Percentiles rank a stretch among this genome's conserved stretches.
Evolutionary conservation across 2,113 vertebrate genomes (phyloP).

Genomic region (Coracopsis vasa): DNA sequence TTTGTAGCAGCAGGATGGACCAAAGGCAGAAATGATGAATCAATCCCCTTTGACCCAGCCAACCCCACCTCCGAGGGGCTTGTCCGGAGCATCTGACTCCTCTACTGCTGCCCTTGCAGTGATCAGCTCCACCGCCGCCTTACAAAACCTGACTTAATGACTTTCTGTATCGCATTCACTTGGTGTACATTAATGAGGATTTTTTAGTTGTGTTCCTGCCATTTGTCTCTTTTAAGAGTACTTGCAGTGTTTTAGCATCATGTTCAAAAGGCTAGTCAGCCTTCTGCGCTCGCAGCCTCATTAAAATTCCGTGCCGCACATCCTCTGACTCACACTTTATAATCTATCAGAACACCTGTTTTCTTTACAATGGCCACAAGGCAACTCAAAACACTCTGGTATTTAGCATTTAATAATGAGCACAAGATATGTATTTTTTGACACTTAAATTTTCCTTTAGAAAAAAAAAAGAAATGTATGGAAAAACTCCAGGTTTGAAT

Average conservation of each 20-base stretch:
- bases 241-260: slow-evolving; percentile 78
- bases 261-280: slow-evolving; percentile 82
- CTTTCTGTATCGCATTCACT: slow-evolving; percentile 46
- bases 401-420: slow-evolving; percentile 89
- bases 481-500: slow-evolving; percentile 74
- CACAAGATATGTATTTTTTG: slow-evolving; percentile 85
- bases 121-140: slow-evolving; percentile 22
- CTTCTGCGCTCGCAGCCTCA: slow-evolving; percentile 75
- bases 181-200: slow-evolving; percentile 70
- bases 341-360: slow-evolving; percentile 89
- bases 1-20: background rate
- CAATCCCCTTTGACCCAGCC: background rate
- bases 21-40: background rate
- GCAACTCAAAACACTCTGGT: slow-evolving; percentile 86
- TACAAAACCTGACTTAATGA: slow-evolving; percentile 50
- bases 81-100: background rate
- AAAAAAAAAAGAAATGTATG: slow-evolving; percentile 59
- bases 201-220: slow-evolving; percentile 66
- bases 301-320: slow-evolving; percentile 83
- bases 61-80: background rate
- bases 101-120: background rate
- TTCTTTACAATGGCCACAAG: slow-evolving; percentile 87
- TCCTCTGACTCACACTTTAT: slow-evolving; percentile 86
- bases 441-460: slow-evolving; percentile 84
- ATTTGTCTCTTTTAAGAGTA: slow-evolving; percentile 77